Percentiles rank a stretch among this genome's conserved stretches.
phyloP scores from a whole-genome alignment of 2,113 vertebrate species.

The Caloenas nicobarica region DNA sequence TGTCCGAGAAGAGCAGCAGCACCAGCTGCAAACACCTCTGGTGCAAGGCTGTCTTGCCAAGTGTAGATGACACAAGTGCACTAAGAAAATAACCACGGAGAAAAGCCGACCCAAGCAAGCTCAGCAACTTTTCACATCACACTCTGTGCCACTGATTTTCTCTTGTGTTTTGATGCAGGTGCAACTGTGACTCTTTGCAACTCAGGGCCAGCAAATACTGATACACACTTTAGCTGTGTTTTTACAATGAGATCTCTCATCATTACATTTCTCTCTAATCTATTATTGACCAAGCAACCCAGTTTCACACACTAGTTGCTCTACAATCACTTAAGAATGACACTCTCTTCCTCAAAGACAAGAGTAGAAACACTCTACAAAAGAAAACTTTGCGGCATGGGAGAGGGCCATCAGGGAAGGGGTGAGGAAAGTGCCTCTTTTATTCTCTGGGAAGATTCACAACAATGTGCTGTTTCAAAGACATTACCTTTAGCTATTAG shows the following conservation, averaged over 20 bases:
- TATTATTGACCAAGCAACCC: neutral
- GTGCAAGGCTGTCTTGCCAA: neutral
- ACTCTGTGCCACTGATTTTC: neutral
- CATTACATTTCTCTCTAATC: neutral
- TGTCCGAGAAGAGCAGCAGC: neutral
- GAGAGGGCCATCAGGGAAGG: neutral
- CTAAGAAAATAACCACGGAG: neutral
- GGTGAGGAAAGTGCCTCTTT: neutral
- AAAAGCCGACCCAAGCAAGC: neutral
- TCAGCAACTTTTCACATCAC: neutral
- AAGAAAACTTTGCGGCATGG: neutral
- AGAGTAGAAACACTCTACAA: neutral
- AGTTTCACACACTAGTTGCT: neutral
- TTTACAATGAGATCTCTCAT: neutral
- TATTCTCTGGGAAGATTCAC: neutral
- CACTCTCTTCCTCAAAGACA: neutral
- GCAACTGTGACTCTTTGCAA: neutral
- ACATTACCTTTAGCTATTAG: too few relatives aligned
- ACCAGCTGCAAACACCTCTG: neutral
- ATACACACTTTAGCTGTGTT: neutral
- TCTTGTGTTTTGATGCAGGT: neutral
- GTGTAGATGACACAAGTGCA: accelerated
- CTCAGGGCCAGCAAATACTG: neutral
- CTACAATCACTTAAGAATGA: accelerated
- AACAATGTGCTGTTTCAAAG: too few relatives aligned